phyloP scores from a whole-genome alignment of 2,797 vertebrate species.

The Chelmon rostratus region DNA sequence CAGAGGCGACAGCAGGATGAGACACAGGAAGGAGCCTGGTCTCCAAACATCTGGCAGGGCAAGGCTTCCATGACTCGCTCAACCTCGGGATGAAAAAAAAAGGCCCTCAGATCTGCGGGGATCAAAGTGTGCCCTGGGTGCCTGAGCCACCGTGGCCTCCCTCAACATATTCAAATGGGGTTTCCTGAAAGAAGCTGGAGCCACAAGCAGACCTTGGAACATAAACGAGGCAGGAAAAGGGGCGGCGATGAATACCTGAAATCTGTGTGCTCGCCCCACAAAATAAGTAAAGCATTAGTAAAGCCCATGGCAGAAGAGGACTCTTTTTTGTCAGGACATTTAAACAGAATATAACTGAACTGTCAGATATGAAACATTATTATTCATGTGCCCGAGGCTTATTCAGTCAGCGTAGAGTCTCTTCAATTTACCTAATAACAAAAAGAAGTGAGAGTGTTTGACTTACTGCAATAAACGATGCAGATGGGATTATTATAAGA shows the following conservation, averaged over 20 bases:
- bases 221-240: conserved; percentile 65
- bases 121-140: conserved; percentile 88
- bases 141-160: conserved; percentile 81
- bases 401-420: conserved; percentile 8
- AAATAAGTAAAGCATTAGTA: conserved; percentile 44
- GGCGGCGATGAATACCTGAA: conserved; percentile 70
- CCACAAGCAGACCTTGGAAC: conserved; percentile 71
- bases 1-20: conserved; percentile 84
- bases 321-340: conserved; percentile 43
- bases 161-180: conserved; percentile 83
- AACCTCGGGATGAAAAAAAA: conserved; percentile 72
- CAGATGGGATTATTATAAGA: conserved; percentile 3
- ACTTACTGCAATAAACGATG: conserved; percentile 2
- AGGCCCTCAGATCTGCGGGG: conserved; percentile 81
- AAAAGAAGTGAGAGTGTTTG: conserved; percentile 8
- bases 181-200: conserved; percentile 78
- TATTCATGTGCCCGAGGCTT: conserved; percentile 14
- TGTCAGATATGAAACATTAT: conserved; percentile 28
- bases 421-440: conserved; percentile 20
- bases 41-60: conserved; percentile 87
- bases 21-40: conserved; percentile 86
- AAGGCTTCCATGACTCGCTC: conserved; percentile 80
- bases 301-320: conserved; percentile 39
- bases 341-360: conserved; percentile 46
- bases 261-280: conserved; percentile 56